Percentiles rank a stretch among this genome's conserved stretches.
Evolutionary conservation across 2,113 vertebrate genomes (phyloP).

Genomic region (Astur gentilis): DNA sequence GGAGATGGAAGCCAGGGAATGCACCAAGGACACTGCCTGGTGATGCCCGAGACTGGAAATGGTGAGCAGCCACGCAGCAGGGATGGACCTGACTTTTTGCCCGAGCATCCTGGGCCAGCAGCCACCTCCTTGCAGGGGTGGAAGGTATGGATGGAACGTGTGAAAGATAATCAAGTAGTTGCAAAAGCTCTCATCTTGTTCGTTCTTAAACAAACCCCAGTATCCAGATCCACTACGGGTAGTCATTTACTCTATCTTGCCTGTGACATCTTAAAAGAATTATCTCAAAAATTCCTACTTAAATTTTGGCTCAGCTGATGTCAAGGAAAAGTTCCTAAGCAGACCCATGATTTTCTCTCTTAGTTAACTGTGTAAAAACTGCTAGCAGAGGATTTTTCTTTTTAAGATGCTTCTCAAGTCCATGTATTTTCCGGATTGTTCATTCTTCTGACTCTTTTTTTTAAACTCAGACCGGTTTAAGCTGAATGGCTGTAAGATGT

Average conservation of each 20-base stretch:
- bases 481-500: not conserved
- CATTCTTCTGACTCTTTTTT: not conserved
- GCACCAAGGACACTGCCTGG: not conserved
- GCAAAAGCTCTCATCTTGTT: not conserved
- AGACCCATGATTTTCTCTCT: not conserved
- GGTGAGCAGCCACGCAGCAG: not conserved
- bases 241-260: not conserved
- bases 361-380: not conserved
- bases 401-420: not conserved
- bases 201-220: not conserved
- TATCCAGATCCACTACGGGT: not conserved
- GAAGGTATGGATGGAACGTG: not conserved
- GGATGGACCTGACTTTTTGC: rapidly evolving
- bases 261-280: not conserved
- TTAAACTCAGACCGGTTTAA: not conserved
- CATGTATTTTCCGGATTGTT: not conserved
- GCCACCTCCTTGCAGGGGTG: not conserved
- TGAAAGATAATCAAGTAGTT: not conserved
- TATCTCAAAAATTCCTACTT: not conserved
- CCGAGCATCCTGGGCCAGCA: not conserved
- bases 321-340: not conserved
- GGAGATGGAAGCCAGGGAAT: not conserved
- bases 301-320: not conserved
- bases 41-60: not conserved
- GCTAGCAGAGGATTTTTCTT: not conserved